These are phyloP conservation scores for Montipora capitata DNA, from an alignment of 92 coral and sea anemone species.

Conservation along the genomic window DNA sequence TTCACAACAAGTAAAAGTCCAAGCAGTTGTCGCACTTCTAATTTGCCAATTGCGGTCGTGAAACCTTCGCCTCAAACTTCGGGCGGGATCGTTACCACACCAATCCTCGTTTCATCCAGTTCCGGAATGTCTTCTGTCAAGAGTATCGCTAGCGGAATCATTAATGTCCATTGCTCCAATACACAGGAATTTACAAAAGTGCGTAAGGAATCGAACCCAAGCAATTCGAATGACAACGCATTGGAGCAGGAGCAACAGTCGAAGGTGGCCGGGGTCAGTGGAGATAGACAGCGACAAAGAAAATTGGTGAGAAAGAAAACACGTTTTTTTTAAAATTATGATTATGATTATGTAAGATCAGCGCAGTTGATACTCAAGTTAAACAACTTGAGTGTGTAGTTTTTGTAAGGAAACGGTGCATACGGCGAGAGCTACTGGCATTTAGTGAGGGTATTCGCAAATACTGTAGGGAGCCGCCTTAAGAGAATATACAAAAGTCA, in stretches of 20 bases:
- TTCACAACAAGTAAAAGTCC: neutral
- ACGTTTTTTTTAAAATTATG: neutral
- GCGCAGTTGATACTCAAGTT: too few relatives aligned
- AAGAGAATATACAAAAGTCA: too few relatives aligned
- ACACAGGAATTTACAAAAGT: constrained; percentile 21
- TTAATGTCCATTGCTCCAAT: constrained; percentile 17
- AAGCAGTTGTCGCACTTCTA: neutral
- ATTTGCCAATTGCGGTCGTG: constrained; percentile 42
- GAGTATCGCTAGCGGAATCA: constrained; percentile 56
- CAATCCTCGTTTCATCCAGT: neutral
- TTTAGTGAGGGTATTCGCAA: too few relatives aligned
- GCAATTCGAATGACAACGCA: neutral
- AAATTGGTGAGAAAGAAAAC: constrained; percentile 25
- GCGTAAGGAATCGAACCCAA: constrained; percentile 1
- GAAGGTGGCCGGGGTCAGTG: neutral
- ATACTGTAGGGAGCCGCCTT: too few relatives aligned
- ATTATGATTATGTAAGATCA: neutral
- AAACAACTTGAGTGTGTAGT: too few relatives aligned
- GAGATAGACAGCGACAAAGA: constrained; percentile 45
- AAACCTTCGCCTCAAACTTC: constrained; percentile 37
- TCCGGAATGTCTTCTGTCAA: constrained; percentile 25
- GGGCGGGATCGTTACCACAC: neutral
- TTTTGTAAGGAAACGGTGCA: too few relatives aligned
- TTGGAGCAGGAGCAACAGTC: neutral
- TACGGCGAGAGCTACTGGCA: too few relatives aligned